These are phyloP conservation scores for Orcinus orca DNA, from an alignment of 2,113 vertebrate species.

Conservation along the genomic window DNA sequence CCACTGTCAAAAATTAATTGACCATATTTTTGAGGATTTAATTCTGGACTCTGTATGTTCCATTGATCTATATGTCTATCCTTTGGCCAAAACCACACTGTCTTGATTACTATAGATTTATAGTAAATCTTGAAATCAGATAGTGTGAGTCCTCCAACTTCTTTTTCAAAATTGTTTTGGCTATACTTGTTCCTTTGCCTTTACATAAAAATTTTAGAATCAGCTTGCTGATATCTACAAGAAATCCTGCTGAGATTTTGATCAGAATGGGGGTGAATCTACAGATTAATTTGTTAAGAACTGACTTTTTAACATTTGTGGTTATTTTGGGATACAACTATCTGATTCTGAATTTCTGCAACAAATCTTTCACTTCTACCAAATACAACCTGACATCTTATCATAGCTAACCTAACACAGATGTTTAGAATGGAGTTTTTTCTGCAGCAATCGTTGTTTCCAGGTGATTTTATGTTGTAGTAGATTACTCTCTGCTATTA, in stretches of 20 bases:
- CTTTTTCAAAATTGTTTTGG: neutral
- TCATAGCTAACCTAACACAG: neutral
- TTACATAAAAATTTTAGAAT: neutral
- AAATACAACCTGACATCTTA: neutral
- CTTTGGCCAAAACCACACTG: neutral
- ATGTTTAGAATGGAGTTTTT: neutral
- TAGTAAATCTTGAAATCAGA: slow-evolving; percentile 3
- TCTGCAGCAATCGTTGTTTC: neutral
- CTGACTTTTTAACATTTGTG: neutral
- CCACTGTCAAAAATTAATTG: neutral
- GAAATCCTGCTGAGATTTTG: neutral
- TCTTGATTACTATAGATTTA: neutral
- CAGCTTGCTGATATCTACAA: neutral
- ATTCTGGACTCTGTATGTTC: neutral
- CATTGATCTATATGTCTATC: neutral
- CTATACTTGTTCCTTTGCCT: neutral
- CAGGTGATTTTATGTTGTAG: neutral
- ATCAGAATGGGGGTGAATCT: neutral
- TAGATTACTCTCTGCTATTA: neutral
- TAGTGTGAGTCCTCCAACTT: neutral
- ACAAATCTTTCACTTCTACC: neutral
- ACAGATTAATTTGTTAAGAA: neutral
- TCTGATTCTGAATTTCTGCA: neutral
- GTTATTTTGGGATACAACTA: neutral
- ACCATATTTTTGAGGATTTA: neutral